Base-by-base conservation (phyloP, 2,888 invertebrate species). In the Capitulum mitella region DNA sequence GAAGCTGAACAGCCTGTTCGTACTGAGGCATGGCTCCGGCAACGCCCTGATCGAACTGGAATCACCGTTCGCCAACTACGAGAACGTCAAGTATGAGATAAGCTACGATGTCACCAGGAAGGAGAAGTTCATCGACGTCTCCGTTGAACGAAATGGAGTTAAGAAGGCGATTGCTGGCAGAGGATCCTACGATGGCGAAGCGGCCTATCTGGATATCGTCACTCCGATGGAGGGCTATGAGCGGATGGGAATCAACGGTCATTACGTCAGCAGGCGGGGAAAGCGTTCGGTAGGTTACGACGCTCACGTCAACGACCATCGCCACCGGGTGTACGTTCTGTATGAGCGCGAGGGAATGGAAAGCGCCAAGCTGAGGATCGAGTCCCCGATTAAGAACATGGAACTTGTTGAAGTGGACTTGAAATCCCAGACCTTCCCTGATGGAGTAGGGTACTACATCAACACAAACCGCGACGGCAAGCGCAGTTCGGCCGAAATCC, bases 401-500 rank as follows among this genome's bases (percentile, higher is more conserved):
- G 6, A 29, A 3, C n/a, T 29, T 3, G n/a, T 76, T 29, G 19
- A 32, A 16, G 32, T 16, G 29, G 46, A 76, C 2, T 3, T 32
- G 14, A 22, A 29, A 1, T 76, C 76, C 8, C 46, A 76, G 32
- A 14, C 3, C 19, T 76, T 48, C 46, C 22, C 26, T 19, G 48
- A 76, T 46, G 48, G 46, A 3, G 16, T 29, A 3, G 48, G 46
- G n/a, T 32, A 32, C 29, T 46, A 43, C 46, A 76, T 76, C 43
- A 76, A 46, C 76, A 76, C 76, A 3, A 48, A 76, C 32, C 76
- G 76, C 29, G 46, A 76, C 32, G 76, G 76, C 8, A 76, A 76
- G 12, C 29, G 34, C 5, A 76, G 22, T 22, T 19, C 46, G n/a
- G 43, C 43, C 32, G 76, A 46, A 12, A n/a, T 76, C 12, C 43